Conservation (phyloP, 1,140 invertebrate genomes). For the Eurosta solidaginis region DNA sequence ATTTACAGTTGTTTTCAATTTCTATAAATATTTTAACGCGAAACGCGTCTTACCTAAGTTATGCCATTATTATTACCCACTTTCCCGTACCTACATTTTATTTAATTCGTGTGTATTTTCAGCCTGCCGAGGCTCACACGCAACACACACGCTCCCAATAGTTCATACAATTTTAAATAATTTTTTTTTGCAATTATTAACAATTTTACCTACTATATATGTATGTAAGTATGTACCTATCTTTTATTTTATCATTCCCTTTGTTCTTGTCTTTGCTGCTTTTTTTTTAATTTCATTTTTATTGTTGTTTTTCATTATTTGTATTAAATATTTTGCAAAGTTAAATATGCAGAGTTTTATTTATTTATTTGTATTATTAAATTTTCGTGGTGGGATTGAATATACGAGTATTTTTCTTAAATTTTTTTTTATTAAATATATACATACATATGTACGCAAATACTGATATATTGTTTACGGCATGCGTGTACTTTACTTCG, state of each 20-base stretch:
- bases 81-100: neutral
- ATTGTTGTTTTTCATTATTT: neutral
- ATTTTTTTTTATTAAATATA: no score
- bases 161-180: neutral
- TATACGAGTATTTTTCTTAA: conserved; percentile 1
- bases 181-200: neutral
- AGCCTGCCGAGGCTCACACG: neutral
- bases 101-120: neutral
- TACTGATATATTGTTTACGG: neutral
- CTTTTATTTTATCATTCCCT: no score
- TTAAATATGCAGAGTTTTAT: neutral
- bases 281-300: neutral
- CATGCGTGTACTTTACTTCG: neutral
- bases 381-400: conserved; percentile 21
- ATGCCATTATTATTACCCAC: neutral
- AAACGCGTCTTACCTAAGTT: neutral
- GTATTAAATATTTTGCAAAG: conserved; percentile 23
- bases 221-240: no score
- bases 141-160: neutral
- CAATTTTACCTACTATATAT: no score
- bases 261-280: no score
- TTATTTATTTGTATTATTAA: neutral
- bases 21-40: neutral
- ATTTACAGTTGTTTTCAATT: conserved; percentile 9
- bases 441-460: no score